phyloP scores from a whole-genome alignment of 2,797 vertebrate genomes.

The Melanotaenia maccullochi region DNA sequence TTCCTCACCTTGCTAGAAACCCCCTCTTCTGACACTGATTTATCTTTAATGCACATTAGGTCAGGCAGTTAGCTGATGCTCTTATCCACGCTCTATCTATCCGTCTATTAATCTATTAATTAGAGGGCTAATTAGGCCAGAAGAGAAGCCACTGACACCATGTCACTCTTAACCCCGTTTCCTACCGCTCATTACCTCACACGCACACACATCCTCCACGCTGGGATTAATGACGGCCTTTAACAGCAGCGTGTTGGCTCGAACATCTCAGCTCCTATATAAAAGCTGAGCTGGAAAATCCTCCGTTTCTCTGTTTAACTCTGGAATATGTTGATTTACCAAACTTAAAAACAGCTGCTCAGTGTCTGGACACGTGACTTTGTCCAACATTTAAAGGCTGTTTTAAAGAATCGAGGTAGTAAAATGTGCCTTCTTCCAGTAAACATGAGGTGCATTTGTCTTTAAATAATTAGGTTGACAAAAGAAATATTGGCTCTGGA shows the following conservation, averaged over 20 bases:
- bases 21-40: constrained; percentile 32
- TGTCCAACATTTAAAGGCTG: too few relatives aligned
- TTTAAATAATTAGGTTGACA: too few relatives aligned
- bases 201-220: constrained; percentile 35
- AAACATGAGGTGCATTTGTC: too few relatives aligned
- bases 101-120: constrained; percentile 81
- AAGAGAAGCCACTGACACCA: constrained; percentile 74
- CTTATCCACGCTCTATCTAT: constrained; percentile 69
- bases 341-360: too few relatives aligned
- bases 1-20: constrained; percentile 37
- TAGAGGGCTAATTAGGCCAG: constrained; percentile 86
- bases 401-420: too few relatives aligned
- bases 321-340: too few relatives aligned
- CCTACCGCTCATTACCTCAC: constrained; percentile 68
- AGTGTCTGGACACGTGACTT: too few relatives aligned
- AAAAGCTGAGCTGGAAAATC: not conserved
- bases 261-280: constrained; percentile 30
- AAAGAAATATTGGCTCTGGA: too few relatives aligned
- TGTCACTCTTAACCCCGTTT: constrained; percentile 63
- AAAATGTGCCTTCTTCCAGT: too few relatives aligned
- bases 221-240: constrained; percentile 65
- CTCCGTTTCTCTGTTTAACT: too few relatives aligned
- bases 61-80: constrained; percentile 66
- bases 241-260: constrained; percentile 39
- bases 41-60: constrained; percentile 53